Base-by-base conservation (phyloP, 2,888 invertebrate species). In the Parascotia fuliginaria region DNA sequence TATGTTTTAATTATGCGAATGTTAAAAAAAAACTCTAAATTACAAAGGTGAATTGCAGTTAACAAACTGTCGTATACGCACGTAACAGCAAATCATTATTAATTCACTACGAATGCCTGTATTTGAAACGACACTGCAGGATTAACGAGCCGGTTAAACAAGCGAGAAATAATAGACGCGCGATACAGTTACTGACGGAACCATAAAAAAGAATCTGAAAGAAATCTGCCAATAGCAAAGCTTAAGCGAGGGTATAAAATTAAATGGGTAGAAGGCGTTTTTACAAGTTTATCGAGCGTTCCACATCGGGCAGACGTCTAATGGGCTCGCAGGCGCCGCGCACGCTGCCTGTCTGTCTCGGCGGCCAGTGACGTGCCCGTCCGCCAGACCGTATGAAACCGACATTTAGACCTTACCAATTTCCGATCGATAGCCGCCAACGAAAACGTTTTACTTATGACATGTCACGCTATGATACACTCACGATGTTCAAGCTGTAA, bases 211-310 rank as follows among this genome's bases (percentile, higher is more conserved):
- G 81, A 71, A 85, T n/a, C n/a, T n/a, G 77, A 80, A 86, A 82
- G 81, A 87, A 89, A 90, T 87, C 86, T 89, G 87, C 89, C 91
- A 89, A 91, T 87, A 87, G 85, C 89, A 87, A 83, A 83, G 86
- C 87, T 88, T 86, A 87, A 86, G 87, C 87, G 80, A 78, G 83
- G 85, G 77, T 87, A 88, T 91, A 91, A 91, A 90, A 90, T 90
- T 89, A 91, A 91, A 90, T 89, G 86, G 86, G 85, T 87, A 86
- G 88, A 89, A 88, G 87, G 88, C 88, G 88, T 89, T 91, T 91
- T 90, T 89, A 90, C 86, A 90, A 91, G 91, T 91, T 91, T 91
- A 91, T 91, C 89, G 91, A 91, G 91, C 92, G 91, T 89, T 89
- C 88, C 73, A 88, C 85, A 89, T 87, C 85, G 85, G 81, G 81